Evolutionary conservation across 2,113 vertebrate species (phyloP).

Genomic region (Puntigrus tetrazona): DNA sequence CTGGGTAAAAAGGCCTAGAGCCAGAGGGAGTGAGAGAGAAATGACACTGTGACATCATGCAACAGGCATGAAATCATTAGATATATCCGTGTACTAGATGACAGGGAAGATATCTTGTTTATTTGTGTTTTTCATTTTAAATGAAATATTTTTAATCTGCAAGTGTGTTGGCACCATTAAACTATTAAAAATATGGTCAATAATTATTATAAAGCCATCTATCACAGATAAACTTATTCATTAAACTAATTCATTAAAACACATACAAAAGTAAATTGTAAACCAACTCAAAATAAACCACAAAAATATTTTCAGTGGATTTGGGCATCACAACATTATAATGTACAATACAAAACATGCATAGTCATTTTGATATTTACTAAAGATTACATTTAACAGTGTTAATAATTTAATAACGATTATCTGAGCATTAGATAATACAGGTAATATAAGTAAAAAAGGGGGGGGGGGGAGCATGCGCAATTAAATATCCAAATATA

Average conservation of each 20-base stretch:
- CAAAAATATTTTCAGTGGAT: background rate
- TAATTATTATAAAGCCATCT: background rate
- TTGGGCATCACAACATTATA: background rate
- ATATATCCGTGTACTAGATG: background rate
- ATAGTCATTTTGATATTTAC: background rate
- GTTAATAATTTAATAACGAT: too few species aligned
- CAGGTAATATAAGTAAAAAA: too few species aligned
- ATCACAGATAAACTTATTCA: background rate
- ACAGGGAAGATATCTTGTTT: too few species aligned
- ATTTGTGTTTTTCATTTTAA: background rate
- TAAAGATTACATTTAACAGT: background rate
- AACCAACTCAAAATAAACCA: background rate
- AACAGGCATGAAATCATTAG: background rate
- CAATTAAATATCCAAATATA: background rate
- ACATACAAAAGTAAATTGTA: too few species aligned
- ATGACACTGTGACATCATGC: background rate
- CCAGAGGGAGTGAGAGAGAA: conserved; percentile 17
- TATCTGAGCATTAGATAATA: too few species aligned
- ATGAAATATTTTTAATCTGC: background rate
- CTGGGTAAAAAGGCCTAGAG: conserved; percentile 40
- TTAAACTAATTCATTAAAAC: too few species aligned
- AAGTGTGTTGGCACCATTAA: background rate
- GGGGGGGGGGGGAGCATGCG: too few species aligned
- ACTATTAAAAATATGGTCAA: background rate
- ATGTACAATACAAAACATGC: background rate